Conservation (phyloP, 2,113 vertebrate genomes). For the Gracilinanus agilis region DNA sequence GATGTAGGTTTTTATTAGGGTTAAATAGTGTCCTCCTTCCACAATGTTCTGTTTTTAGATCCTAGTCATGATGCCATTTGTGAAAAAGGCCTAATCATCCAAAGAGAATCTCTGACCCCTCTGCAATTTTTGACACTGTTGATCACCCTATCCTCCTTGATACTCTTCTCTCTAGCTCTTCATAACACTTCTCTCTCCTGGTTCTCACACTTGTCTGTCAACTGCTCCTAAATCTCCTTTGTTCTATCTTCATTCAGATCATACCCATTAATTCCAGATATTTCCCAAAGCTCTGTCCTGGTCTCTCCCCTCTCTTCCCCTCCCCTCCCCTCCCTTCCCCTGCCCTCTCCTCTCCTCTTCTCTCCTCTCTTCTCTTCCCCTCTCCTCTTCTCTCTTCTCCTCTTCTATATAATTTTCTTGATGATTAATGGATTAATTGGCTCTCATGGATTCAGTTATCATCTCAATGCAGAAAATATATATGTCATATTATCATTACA, state of each 20-base stretch:
- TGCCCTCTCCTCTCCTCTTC: no score
- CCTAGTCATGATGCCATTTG: constrained; percentile 63
- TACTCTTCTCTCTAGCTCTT: background rate
- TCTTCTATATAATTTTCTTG: background rate
- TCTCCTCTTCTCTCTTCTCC: no score
- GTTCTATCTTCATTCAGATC: background rate
- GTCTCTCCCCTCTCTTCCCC: background rate
- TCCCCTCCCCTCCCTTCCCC: no score
- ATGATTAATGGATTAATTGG: background rate
- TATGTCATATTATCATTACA: no score
- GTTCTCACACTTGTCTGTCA: background rate
- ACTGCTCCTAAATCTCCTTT: background rate
- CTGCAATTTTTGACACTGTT: no score
- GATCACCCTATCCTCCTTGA: background rate
- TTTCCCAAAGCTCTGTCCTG: background rate
- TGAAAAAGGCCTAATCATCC: constrained; percentile 59
- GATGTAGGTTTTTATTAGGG: constrained; percentile 17
- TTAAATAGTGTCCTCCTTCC: constrained; percentile 41
- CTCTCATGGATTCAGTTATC: background rate
- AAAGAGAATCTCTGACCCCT: constrained; percentile 19
- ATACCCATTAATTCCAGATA: background rate
- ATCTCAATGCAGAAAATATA: no score
- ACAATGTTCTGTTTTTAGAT: constrained; percentile 60
- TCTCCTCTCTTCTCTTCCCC: no score
- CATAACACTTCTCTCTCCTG: background rate